A percentile compares a stretch with the other conserved stretches of the same genome.
These are phyloP conservation scores for Cyrtorhinus lividipennis DNA, from an alignment of 1,140 invertebrate genomes.

Conservation along the genomic window DNA sequence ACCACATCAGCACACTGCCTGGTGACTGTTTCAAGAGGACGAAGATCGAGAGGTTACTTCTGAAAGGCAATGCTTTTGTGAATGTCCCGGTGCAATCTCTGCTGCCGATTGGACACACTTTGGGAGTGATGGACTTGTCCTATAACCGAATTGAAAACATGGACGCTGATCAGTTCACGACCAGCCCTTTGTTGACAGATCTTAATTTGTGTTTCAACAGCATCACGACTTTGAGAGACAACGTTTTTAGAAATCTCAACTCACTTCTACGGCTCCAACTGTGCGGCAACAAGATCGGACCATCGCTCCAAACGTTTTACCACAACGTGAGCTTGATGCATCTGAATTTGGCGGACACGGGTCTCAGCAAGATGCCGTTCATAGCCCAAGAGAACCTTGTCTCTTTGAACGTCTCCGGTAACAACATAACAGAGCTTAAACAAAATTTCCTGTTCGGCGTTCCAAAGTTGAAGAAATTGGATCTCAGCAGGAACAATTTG, in stretches of 20 bases:
- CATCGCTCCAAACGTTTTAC: slow-evolving; percentile 76
- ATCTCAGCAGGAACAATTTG: slow-evolving; percentile 51
- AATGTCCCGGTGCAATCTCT: slow-evolving; percentile 54
- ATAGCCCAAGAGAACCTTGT: slow-evolving; percentile 54
- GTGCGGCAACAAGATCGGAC: slow-evolving; percentile 58
- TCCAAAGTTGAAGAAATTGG: slow-evolving; percentile 43
- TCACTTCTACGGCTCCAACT: slow-evolving; percentile 63
- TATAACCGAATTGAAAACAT: slow-evolving; percentile 72
- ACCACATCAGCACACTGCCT: slow-evolving; percentile 57
- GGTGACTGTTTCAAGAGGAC: slow-evolving; percentile 66
- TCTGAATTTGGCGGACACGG: slow-evolving; percentile 56
- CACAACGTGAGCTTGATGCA: slow-evolving; percentile 67
- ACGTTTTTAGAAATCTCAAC: slow-evolving; percentile 68
- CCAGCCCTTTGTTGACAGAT: slow-evolving; percentile 57
- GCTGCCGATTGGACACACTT: slow-evolving; percentile 53
- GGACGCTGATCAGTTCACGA: slow-evolving; percentile 71
- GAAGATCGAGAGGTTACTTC: slow-evolving; percentile 59
- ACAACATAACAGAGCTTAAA: slow-evolving; percentile 46
- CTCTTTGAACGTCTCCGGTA: slow-evolving; percentile 57
- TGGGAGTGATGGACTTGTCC: slow-evolving; percentile 58
- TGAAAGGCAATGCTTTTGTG: slow-evolving; percentile 62
- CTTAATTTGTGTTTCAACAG: slow-evolving; percentile 66
- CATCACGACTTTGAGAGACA: slow-evolving; percentile 70
- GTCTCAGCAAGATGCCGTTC: slow-evolving; percentile 53
- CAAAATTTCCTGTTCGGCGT: slow-evolving; percentile 47